These are phyloP conservation scores for Pyrrhosoma nymphula DNA, from an alignment of 2,888 invertebrate genomes.

Conservation along the genomic window DNA sequence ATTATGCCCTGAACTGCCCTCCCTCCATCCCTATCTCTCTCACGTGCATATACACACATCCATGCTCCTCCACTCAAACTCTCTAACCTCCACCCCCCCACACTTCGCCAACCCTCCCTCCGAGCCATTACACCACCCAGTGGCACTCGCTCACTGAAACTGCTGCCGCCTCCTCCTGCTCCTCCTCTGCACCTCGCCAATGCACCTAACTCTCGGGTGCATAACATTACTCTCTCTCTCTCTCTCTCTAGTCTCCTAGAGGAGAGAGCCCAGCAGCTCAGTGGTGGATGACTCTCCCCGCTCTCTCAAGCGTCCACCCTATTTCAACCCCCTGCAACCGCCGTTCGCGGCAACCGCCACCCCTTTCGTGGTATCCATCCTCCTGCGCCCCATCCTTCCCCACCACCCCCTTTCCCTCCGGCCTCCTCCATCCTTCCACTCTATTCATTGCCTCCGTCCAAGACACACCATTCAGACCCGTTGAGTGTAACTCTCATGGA, in stretches of 20 bases:
- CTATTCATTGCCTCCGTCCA: slow-evolving; percentile 59
- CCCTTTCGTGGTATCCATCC: background rate
- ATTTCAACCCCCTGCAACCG: background rate
- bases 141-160: background rate
- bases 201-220: slow-evolving; percentile 37
- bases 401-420: background rate
- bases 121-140: background rate
- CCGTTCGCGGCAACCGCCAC: background rate
- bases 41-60: background rate
- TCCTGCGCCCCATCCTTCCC: background rate
- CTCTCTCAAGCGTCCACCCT: background rate
- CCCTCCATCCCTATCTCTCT: background rate
- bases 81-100: background rate
- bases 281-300: background rate
- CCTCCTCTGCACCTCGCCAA: background rate
- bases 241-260: background rate
- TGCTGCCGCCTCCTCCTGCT: background rate
- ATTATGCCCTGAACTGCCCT: slow-evolving; percentile 36
- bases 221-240: slow-evolving; percentile 54
- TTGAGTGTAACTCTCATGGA: slow-evolving; percentile 49
- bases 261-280: background rate
- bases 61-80: background rate
- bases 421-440: background rate
- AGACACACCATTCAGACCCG: slow-evolving; percentile 58
- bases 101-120: background rate